phyloP scores from a whole-genome alignment of 2,113 vertebrate species.

The Leptobrachium ailaonicum region DNA sequence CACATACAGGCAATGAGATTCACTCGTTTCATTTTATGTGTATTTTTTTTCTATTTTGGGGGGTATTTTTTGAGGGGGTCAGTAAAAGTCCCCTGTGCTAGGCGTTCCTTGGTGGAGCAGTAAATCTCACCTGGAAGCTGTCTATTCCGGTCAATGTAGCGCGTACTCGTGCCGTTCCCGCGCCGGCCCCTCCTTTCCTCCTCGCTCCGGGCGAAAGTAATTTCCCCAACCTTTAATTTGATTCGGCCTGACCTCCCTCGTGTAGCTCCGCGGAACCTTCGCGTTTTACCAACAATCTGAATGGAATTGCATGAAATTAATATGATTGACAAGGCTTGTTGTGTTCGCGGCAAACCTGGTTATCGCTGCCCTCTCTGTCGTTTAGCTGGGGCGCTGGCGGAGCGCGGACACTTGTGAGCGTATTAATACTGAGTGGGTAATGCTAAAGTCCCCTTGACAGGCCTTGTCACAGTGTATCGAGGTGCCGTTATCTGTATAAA shows the following conservation, averaged over 20 bases:
- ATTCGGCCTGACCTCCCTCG: constrained; percentile 11
- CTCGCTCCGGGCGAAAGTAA: constrained; percentile 18
- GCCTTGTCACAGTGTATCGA: constrained; percentile 4
- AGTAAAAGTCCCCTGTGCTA: too few species aligned
- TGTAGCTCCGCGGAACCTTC: constrained; percentile 4
- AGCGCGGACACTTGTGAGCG: too few species aligned
- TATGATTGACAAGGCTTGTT: constrained; percentile 11
- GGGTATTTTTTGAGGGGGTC: too few species aligned
- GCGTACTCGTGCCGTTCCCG: constrained; percentile 1
- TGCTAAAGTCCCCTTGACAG: constrained; percentile 5
- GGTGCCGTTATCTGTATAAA: neutral
- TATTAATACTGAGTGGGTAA: neutral
- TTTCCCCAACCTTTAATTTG: constrained; percentile 20
- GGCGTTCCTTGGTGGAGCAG: neutral
- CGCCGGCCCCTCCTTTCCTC: neutral
- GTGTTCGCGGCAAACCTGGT: constrained; percentile 1
- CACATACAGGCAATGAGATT: too few species aligned
- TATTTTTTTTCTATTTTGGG: too few species aligned
- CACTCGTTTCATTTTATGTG: too few species aligned
- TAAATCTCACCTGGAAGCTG: neutral
- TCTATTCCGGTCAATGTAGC: constrained; percentile 6
- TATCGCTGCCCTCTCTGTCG: constrained; percentile 1
- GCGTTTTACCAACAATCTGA: neutral
- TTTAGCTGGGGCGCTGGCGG: neutral
- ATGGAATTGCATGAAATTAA: constrained; percentile 10